Percentiles rank a stretch among this genome's conserved stretches.
Conservation (phyloP, 2,113 vertebrate species). For the Chaenogobius annularis region DNA sequence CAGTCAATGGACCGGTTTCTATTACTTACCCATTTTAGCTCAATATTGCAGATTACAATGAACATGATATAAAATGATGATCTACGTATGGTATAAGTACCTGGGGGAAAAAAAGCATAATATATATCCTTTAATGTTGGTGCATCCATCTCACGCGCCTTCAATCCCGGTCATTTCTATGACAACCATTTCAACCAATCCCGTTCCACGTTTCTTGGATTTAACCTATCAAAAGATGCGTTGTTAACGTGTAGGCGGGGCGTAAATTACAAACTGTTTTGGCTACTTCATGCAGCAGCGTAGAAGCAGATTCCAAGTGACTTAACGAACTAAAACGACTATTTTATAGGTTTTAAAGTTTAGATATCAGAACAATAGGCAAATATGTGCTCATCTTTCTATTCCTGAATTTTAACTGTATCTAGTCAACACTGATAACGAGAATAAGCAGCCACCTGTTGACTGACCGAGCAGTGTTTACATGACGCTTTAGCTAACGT, state of each 20-base stretch:
- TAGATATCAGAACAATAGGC: background rate
- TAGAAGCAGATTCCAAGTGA: too few species aligned
- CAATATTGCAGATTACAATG: too few species aligned
- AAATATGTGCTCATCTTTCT: background rate
- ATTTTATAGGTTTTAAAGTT: background rate
- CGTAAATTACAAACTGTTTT: constrained; percentile 37
- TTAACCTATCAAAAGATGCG: constrained; percentile 62
- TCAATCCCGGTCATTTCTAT: constrained; percentile 38
- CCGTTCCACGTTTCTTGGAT: background rate
- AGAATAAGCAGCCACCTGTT: constrained; percentile 42
- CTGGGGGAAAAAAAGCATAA: too few species aligned
- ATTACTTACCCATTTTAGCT: too few species aligned
- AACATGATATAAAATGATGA: too few species aligned
- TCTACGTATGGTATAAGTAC: too few species aligned
- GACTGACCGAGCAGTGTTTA: constrained; percentile 52
- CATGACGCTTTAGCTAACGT: constrained; percentile 27
- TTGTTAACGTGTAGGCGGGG: constrained; percentile 47
- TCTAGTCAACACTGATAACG: background rate
- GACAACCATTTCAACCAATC: constrained; percentile 49
- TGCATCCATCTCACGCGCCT: constrained; percentile 29
- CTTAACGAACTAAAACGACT: background rate
- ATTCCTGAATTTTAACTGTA: background rate
- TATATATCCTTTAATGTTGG: too few species aligned
- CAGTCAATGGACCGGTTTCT: too few species aligned
- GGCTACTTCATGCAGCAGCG: too few species aligned